Conservation (phyloP, 2,797 vertebrate species). For the Pelochelys cantorii region DNA sequence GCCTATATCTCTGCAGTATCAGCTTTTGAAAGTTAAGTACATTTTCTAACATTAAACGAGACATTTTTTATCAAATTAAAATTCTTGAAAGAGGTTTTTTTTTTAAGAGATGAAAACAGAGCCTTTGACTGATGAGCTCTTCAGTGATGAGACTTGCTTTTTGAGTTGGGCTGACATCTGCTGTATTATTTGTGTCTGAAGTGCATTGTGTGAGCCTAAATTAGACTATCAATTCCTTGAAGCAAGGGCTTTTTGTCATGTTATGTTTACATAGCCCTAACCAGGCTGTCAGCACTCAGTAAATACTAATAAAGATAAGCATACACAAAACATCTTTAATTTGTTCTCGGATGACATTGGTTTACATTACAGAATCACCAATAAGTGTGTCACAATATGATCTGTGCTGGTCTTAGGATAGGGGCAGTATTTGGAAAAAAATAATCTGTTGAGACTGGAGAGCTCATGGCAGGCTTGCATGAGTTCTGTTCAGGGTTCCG, state of each 20-base stretch:
- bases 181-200: conserved; percentile 12
- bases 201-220: not conserved
- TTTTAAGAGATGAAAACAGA: conserved; percentile 28
- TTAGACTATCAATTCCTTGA: not conserved
- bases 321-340: not conserved
- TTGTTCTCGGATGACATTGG: not conserved
- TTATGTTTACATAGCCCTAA: conserved; percentile 18
- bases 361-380: not conserved
- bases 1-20: conserved; percentile 8
- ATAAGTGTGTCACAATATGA: not conserved
- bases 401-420: not conserved
- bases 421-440: not conserved
- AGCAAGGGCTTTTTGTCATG: not conserved
- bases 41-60: conserved; percentile 26
- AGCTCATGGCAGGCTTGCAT: not conserved
- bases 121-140: conserved; percentile 13
- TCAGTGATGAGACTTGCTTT: conserved; percentile 45
- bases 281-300: not conserved
- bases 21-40: conserved; percentile 28
- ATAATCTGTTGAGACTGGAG: not conserved
- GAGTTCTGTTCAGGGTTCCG: not conserved
- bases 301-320: conserved; percentile 35
- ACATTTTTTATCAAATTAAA: conserved; percentile 13
- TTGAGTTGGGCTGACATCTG: conserved; percentile 14
- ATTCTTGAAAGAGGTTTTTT: conserved; percentile 61